Conservation (phyloP, 2,888 invertebrate genomes). For the Lagria hirta region DNA sequence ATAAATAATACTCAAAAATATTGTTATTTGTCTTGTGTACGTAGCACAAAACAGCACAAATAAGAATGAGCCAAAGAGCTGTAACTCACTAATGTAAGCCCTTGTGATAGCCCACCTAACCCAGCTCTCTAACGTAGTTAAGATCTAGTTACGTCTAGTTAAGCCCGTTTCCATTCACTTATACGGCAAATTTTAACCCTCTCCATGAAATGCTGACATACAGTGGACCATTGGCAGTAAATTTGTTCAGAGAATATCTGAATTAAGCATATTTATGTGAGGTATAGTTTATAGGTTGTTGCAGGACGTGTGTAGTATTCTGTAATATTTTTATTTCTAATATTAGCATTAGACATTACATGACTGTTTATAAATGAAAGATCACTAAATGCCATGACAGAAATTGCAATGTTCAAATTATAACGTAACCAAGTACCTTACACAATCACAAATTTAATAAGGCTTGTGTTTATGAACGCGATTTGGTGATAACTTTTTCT, state of each 20-base stretch:
- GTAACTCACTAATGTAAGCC: slow-evolving; percentile 54
- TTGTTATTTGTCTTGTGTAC: slow-evolving; percentile 49
- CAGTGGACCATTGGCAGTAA: slow-evolving; percentile 5
- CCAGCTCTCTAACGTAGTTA: slow-evolving; percentile 51
- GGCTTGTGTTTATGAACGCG: slow-evolving; percentile 3
- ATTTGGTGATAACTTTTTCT: slow-evolving; percentile 6
- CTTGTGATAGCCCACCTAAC: slow-evolving; percentile 54
- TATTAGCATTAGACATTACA: slow-evolving; percentile 2
- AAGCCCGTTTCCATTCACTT: slow-evolving; percentile 47
- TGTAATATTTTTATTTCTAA: slow-evolving; percentile 16
- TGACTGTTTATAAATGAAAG: slow-evolving; percentile 3
- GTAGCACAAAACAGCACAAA: slow-evolving; percentile 50
- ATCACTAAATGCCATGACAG: slow-evolving; percentile 8
- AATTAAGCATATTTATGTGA: slow-evolving; percentile 20
- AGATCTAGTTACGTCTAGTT: slow-evolving; percentile 38
- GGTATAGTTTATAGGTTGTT: slow-evolving; percentile 18
- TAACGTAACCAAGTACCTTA: slow-evolving; percentile 5
- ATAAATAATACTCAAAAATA: slow-evolving; percentile 36
- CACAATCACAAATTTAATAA: slow-evolving; percentile 5
- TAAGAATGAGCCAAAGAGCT: slow-evolving; percentile 52
- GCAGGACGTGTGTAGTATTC: slow-evolving; percentile 21
- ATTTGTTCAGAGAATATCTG: too few relatives aligned
- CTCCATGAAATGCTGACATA: slow-evolving; percentile 6
- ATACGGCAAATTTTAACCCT: slow-evolving; percentile 37
- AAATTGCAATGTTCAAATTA: slow-evolving; percentile 4